Evolutionary conservation across 92 coral and sea anemone genomes (phyloP), one percentile per base, ranked within the genome.

Genomic region (Epizoanthus illoricatus): DNA sequence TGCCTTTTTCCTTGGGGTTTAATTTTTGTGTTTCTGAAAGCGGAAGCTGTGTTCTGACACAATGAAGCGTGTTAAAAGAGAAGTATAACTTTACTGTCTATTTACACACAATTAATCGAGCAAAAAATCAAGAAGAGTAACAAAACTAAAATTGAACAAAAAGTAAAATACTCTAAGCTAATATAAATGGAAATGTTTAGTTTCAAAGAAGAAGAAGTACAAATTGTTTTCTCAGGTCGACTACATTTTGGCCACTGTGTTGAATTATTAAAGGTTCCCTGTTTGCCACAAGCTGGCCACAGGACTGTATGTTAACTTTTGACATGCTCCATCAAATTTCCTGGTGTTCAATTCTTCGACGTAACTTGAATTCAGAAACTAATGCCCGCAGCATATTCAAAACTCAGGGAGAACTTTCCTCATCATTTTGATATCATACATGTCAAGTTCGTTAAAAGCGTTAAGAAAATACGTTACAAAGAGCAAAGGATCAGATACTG

Each of bases 241-340:
- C 64, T 61, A 43, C 45, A 40, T 78, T 78, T 64, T 78, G 15
- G 58, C 56, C 5, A 2, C 17, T 23, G 71, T 78, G 60, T 40
- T 78, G 43, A 78, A 78, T 78, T 64, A 78, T 78, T 78, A 39
- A 78, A 42, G 3, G 60, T 7, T 45, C 82, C 71, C 82, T 52
- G 71, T 21, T 63, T 8, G 17, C 82, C 82, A 78, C 82, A 78
- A 78, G 82, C 70, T 18, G 42, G 42, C 55, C 15, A 63, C 56
- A 52, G 56, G 56, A 15, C 10, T 8, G 56, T 0, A 15, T 52
- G 11, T 52, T 12, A 6, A 9, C 12, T 52, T 7, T 52, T 52
- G 56, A 52, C 56, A 52, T 52, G 56, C 56, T 6, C 10, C 56
- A 52, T 52, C 56, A 52, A 52, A 16, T 52, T 52, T 9, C 10